Evolutionary conservation across 2,888 invertebrate species (phyloP), one percentile per base, ranked within the genome.

Genomic region (Plusia festucae): DNA sequence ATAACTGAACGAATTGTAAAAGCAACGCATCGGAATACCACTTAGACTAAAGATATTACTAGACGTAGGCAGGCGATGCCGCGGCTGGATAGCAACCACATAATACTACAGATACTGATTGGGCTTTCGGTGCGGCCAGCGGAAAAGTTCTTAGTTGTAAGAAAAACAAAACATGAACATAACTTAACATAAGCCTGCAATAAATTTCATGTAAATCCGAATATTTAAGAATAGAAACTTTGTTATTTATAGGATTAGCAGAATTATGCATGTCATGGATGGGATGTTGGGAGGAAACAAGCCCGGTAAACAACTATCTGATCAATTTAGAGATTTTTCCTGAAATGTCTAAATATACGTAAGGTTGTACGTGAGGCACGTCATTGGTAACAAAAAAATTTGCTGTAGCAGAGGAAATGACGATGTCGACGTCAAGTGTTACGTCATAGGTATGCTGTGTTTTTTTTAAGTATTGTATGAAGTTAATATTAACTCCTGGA

Each of bases 181-280:
- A n/a, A 40, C 40, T 40, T 15, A n/a, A 40, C 40, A 40, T 40
- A 40, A 40, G 40, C 40, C 40, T 40, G 40, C 40, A 40, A 40
- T 40, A 40, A 40, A 40, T 40, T 40, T 40, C n/a, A 40, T 40
- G 40, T 40, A 40, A 40, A 40, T 40, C 40, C 40, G 40, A 40
- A 40, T n/a, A 40, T 40, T 40, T n/a, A 40, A 40, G 40, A 40
- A 40, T 40, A 40, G 40, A 40, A 40, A 40, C n/a, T 40, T 40
- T 40, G 40, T 40, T 40, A 40, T 40, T 40, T 40, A 40, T 40
- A 40, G 40, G 40, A 40, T n/a, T 40, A 40, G 40, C n/a, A 40
- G 40, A 40, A 40, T 40, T 40, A 40, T 40, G 40, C 40, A 40
- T 40, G 40, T 40, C 40, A 40, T 40, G 40, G 7, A 7, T n/a